Percentiles rank a stretch among this genome's conserved stretches.
These are phyloP conservation scores for Sinocyclocheilus grahami DNA, from an alignment of 2,113 vertebrate genomes.

Conservation along the genomic window DNA sequence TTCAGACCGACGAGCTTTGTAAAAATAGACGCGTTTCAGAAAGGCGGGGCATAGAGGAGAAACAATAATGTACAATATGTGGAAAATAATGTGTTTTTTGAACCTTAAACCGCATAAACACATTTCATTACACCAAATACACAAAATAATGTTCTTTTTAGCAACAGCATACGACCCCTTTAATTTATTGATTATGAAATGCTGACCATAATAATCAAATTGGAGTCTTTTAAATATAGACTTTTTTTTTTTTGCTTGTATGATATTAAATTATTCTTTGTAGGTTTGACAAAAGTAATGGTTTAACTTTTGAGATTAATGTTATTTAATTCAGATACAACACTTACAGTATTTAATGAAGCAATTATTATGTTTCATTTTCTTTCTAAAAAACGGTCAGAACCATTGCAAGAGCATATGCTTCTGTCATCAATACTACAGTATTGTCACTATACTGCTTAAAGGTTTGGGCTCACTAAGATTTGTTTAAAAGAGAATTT, in stretches of 20 bases:
- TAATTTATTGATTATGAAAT: background rate
- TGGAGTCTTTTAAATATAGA: background rate
- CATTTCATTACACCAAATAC: too few species aligned
- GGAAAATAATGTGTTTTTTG: too few species aligned
- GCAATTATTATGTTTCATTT: background rate
- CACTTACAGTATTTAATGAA: background rate
- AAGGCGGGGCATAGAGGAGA: too few species aligned
- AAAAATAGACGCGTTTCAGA: too few species aligned
- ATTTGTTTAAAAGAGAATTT: too few species aligned
- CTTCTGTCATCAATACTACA: background rate
- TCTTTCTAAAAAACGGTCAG: background rate
- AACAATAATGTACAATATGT: too few species aligned
- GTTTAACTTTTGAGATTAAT: background rate
- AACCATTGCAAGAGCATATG: background rate
- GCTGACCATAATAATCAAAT: background rate
- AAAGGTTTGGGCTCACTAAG: too few species aligned
- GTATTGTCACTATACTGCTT: background rate
- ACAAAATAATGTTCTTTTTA: too few species aligned
- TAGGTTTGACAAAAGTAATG: background rate
- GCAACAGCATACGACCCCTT: background rate
- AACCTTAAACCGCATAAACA: too few species aligned
- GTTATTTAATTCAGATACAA: background rate
- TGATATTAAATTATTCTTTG: background rate
- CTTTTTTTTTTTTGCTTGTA: background rate
- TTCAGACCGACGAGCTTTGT: too few species aligned